A percentile compares a stretch with the other conserved stretches of the same genome.
Conservation (phyloP, 2,113 vertebrate species). For the Cercopithecus mona region DNA sequence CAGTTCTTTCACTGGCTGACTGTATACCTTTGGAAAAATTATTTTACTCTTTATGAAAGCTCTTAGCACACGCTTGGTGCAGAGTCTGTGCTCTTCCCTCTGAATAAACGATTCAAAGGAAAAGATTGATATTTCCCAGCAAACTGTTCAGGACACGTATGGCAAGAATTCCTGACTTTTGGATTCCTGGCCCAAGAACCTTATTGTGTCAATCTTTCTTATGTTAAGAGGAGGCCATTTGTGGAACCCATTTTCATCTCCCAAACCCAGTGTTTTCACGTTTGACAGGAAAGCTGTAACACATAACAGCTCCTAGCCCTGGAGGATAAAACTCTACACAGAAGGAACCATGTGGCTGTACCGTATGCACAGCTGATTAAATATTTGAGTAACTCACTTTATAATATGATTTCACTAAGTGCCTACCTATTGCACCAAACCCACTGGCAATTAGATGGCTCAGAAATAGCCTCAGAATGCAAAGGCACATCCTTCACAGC, state of each 20-base stretch:
- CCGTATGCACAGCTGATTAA: constrained; percentile 80
- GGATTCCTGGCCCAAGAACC: not conserved
- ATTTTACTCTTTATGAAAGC: not conserved
- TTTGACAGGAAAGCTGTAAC: constrained; percentile 56
- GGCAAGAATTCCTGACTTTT: not conserved
- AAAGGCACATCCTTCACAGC: constrained; percentile 60
- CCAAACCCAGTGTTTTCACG: not conserved
- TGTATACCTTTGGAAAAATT: not conserved
- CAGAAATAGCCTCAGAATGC: constrained; percentile 75
- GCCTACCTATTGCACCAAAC: constrained; percentile 40
- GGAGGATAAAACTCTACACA: constrained; percentile 31
- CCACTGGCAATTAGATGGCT: constrained; percentile 55
- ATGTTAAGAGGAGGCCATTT: not conserved
- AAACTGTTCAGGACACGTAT: not conserved
- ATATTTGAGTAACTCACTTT: constrained; percentile 85
- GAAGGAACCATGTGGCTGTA: constrained; percentile 46
- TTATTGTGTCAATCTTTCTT: not conserved
- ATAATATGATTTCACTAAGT: constrained; percentile 73
- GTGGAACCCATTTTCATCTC: not conserved
- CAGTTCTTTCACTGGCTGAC: not conserved
- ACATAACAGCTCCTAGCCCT: constrained; percentile 57
- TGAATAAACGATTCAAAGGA: not conserved
- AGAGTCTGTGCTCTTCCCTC: not conserved
- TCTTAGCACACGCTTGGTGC: not conserved
- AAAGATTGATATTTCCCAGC: not conserved